Conservation (phyloP, 2,113 vertebrate genomes). For the Empidonax traillii region DNA sequence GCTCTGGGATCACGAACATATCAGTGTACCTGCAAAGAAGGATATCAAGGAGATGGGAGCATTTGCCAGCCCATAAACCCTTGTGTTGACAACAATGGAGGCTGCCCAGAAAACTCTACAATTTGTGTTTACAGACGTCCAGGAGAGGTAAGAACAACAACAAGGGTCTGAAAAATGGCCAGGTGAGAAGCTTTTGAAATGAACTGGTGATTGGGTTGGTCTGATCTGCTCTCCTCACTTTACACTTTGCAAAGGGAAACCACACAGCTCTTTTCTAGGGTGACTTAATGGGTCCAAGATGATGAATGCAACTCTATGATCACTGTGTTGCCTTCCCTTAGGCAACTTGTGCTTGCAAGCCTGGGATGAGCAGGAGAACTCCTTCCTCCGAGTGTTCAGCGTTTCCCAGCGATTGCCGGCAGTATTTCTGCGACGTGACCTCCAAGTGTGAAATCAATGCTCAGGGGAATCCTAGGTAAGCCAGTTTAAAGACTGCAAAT, state of each 20-base stretch:
- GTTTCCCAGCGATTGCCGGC: constrained; percentile 61
- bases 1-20: constrained; percentile 60
- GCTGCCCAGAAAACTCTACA: constrained; percentile 85
- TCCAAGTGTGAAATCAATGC: constrained; percentile 74
- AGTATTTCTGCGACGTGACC: constrained; percentile 72
- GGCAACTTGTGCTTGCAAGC: constrained; percentile 84
- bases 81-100: constrained; percentile 82
- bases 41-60: constrained; percentile 84
- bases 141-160: constrained; percentile 80
- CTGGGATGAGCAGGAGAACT: constrained; percentile 66
- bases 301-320: background rate
- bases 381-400: constrained; percentile 70
- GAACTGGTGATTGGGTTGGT: background rate
- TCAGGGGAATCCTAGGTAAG: constrained; percentile 67
- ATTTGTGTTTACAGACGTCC: constrained; percentile 77
- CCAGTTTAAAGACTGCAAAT: background rate
- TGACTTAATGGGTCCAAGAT: background rate
- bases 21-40: constrained; percentile 81
- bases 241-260: background rate
- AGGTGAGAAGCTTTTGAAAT: background rate
- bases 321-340: constrained; percentile 51
- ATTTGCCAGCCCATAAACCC: constrained; percentile 85
- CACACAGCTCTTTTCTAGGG: background rate
- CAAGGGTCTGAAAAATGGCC: background rate
- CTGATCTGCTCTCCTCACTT: background rate